Base-by-base conservation (phyloP, 2,113 vertebrate genomes). In the Ceratotherium simum region DNA sequence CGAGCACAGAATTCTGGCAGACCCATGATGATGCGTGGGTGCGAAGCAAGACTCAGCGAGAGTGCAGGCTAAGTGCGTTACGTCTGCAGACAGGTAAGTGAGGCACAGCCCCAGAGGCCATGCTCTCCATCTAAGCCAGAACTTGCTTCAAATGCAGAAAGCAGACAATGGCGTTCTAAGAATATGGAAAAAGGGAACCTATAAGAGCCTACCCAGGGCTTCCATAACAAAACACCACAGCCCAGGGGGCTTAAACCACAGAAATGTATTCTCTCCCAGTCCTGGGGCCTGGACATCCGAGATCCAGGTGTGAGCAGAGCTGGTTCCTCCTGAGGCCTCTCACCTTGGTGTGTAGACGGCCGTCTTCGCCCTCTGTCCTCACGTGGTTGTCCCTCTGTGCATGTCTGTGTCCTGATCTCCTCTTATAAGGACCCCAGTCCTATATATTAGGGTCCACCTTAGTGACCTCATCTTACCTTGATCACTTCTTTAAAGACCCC, bases 21-120 rank as follows among this genome's bases (percentile, higher is more conserved):
- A 46, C 21, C 9, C 56, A 0, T 2, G 11, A 18, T 9, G 14
- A 42, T 1, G 4, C 9, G 0, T 23, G 3, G 5, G 27, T 36
- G 0, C 8, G 5, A 7, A 16, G 36, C 58, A 48, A 3, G 48
- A 8, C 69, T 58, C 36, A n/a, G 46, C 17, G 31, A 8, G 51
- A 18, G 88, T 0, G 2, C 12, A 54, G 7, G 46, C 21, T 36
- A 0, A 31, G 1, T 0, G 31, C 39, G 33, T 25, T 48, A 3
- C 7, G 3, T 20, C 79, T 12, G 5, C 18, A 39, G 9, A 13
- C 0, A 4, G 12, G 78, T 23, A 14, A 17, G 25, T 1, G 3
- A 0, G 17, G 8, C 48, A 29, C 3, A 2, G 18, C 51, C 54
- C 25, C 7, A 0, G 31, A 48, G 73, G 16, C 36, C 21, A 33